Conservation (phyloP, 2,797 vertebrate genomes). For the Argya squamiceps region DNA sequence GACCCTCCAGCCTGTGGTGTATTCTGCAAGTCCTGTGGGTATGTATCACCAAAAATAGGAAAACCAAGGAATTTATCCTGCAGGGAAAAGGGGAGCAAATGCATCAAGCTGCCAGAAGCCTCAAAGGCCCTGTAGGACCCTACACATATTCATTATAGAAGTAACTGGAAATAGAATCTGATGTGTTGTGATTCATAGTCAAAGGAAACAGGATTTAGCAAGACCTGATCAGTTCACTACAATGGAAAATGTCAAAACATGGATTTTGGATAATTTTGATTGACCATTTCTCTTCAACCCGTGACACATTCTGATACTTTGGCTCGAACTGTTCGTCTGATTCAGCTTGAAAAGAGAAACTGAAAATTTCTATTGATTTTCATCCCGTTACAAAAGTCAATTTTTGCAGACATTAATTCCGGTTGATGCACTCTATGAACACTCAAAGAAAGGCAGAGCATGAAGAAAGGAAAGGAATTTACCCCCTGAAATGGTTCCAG, state of each 20-base stretch:
- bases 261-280: constrained; percentile 12
- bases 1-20: not conserved
- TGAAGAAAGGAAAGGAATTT: not conserved
- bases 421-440: not conserved
- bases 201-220: not conserved
- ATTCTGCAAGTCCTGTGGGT: not conserved
- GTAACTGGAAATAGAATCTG: not conserved
- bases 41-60: not conserved
- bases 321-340: not conserved
- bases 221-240: not conserved
- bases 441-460: not conserved
- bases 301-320: not conserved
- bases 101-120: not conserved
- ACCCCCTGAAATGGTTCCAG: not conserved
- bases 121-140: not conserved
- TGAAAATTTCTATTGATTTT: constrained; percentile 20
- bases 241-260: not conserved
- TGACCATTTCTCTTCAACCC: not conserved
- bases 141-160: not conserved
- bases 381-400: not conserved
- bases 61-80: not conserved
- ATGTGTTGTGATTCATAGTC: not conserved
- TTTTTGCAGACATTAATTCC: constrained; percentile 8
- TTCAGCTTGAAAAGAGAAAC: not conserved
- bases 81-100: not conserved